phyloP scores from a whole-genome alignment of 1,140 invertebrate species.

The Sinella curviseta region DNA sequence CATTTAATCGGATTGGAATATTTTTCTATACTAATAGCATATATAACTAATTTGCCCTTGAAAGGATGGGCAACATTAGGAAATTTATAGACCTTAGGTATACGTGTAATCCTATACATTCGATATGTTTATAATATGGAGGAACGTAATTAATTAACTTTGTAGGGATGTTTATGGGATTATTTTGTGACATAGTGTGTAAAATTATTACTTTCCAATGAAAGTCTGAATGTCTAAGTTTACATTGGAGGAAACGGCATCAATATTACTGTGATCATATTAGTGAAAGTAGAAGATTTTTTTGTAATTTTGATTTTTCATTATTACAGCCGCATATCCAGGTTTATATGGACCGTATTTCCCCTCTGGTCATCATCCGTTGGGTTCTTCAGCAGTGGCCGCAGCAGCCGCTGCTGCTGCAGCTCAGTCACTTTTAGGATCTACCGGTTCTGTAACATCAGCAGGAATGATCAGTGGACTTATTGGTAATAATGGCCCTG shows the following conservation, averaged over 20 bases:
- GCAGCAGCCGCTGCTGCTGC: conserved; percentile 16
- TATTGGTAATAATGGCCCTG: conserved; percentile 36
- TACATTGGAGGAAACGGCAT: not conserved
- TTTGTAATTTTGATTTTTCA: not conserved
- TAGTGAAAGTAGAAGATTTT: no score
- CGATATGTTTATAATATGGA: no score
- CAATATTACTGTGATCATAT: not conserved
- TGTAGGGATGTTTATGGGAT: no score
- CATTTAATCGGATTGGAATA: conserved; percentile 15
- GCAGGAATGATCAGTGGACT: conserved; percentile 23
- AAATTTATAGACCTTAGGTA: no score
- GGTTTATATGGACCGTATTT: conserved; percentile 48
- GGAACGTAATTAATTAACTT: no score
- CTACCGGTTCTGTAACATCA: conserved; percentile 25
- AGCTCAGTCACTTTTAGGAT: conserved; percentile 43
- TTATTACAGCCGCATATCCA: conserved; percentile 43
- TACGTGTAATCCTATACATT: no score
- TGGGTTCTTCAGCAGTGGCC: not conserved
- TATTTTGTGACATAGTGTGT: no score
- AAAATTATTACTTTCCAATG: no score
- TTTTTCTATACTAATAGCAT: not conserved
- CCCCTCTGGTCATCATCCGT: conserved; percentile 34
- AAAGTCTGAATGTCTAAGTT: no score
- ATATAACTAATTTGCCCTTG: no score
- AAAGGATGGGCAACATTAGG: no score